These are phyloP conservation scores for Drosophila monieri DNA, from an alignment of 2,888 invertebrate genomes.

Conservation along the genomic window DNA sequence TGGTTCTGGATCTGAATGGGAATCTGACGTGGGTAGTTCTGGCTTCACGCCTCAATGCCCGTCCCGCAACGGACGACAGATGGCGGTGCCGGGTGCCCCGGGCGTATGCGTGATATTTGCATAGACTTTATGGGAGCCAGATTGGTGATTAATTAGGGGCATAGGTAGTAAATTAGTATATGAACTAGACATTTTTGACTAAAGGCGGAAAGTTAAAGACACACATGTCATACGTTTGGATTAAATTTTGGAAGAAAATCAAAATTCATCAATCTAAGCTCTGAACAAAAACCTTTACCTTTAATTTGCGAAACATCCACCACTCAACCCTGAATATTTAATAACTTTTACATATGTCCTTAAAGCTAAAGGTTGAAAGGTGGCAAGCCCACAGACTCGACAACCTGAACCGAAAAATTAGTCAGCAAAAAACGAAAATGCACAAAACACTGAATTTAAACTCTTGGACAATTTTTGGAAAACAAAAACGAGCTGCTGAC, in stretches of 20 bases:
- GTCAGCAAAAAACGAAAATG: constrained; percentile 21
- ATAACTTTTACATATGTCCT: not conserved
- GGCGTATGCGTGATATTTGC: constrained; percentile 45
- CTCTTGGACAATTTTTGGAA: constrained; percentile 16
- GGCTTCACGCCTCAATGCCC: constrained; percentile 44
- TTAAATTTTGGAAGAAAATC: too few species aligned
- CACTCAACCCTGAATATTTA: not conserved
- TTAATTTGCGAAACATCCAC: not conserved
- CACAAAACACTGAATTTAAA: constrained; percentile 4
- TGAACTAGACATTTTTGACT: not conserved
- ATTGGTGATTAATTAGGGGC: constrained; percentile 45
- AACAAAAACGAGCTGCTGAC: constrained; percentile 42
- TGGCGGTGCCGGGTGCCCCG: constrained; percentile 31
- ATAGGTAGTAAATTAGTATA: constrained; percentile 29
- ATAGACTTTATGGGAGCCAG: constrained; percentile 38
- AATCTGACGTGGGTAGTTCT: constrained; percentile 47
- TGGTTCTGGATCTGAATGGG: constrained; percentile 10
- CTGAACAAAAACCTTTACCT: not conserved
- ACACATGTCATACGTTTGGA: not conserved
- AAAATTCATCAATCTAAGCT: too few species aligned
- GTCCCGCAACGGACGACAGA: constrained; percentile 37
- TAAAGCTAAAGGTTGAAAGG: constrained; percentile 18
- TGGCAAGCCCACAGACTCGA: constrained; percentile 10
- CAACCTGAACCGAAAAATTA: constrained; percentile 26
- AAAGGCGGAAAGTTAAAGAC: not conserved